Percentiles rank a stretch among this genome's conserved stretches.
Conservation (phyloP, 2,797 vertebrate species). For the Poeciliopsis paucimaculata region DNA sequence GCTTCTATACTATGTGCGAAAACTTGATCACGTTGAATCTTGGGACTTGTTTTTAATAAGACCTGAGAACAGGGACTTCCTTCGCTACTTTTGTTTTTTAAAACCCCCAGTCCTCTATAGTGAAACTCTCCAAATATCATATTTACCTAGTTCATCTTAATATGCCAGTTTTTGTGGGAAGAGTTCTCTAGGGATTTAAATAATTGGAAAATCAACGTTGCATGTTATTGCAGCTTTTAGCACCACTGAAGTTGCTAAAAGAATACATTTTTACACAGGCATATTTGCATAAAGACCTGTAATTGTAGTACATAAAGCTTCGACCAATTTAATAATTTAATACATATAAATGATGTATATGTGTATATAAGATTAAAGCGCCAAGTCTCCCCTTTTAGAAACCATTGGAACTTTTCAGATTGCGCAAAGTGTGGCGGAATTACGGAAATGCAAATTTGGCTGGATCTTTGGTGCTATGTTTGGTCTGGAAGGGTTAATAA, state of each 20-base stretch:
- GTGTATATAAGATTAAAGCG: neutral
- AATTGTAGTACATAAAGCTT: too few species aligned
- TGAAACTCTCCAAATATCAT: neutral
- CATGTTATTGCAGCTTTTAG: neutral
- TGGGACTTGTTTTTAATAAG: conserved; percentile 10
- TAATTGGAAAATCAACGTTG: neutral
- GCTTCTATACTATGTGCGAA: conserved; percentile 46
- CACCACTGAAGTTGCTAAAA: neutral
- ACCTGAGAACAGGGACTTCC: conserved; percentile 8
- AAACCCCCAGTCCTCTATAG: neutral
- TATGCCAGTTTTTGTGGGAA: neutral
- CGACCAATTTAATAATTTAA: neutral
- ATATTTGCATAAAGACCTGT: neutral
- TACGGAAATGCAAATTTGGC: too few species aligned
- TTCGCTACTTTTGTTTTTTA: neutral
- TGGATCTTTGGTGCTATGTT: too few species aligned
- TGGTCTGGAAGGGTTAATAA: neutral
- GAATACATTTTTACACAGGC: neutral
- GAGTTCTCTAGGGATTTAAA: neutral
- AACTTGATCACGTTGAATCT: conserved; percentile 22
- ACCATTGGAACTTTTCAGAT: too few species aligned
- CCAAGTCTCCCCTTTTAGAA: too few species aligned
- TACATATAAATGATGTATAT: neutral
- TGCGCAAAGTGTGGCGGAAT: too few species aligned
- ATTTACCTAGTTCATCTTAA: neutral